Percentiles rank a stretch among this genome's conserved stretches.
Conservation (phyloP, 92 coral and sea anemone species). For the Epizoanthus scotinus region DNA sequence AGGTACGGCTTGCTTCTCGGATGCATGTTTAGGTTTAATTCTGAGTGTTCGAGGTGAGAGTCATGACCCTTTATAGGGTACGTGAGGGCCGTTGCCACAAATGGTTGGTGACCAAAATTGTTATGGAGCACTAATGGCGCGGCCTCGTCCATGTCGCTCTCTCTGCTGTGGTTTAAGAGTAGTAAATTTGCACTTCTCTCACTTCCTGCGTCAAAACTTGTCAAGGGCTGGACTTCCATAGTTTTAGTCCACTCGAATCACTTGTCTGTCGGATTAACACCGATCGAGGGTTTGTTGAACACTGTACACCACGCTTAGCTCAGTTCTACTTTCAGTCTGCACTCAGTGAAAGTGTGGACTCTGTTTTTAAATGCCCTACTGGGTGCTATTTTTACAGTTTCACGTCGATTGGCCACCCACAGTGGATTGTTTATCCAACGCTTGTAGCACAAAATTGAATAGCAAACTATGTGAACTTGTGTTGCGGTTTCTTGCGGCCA, state of each 20-base stretch:
- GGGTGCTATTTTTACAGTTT: conserved; percentile 41
- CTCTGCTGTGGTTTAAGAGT: conserved; percentile 37
- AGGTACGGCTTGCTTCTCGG: conserved; percentile 88
- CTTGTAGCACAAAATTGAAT: conserved; percentile 20
- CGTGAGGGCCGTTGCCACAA: neutral
- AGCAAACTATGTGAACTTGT: neutral
- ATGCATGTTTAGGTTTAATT: conserved; percentile 53
- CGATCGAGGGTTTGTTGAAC: conserved; percentile 15
- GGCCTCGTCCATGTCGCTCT: conserved; percentile 16
- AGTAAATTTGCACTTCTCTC: conserved; percentile 5
- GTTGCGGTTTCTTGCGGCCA: neutral
- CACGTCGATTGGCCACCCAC: conserved; percentile 68
- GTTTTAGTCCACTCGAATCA: neutral
- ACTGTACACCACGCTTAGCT: conserved; percentile 1
- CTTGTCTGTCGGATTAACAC: conserved; percentile 16
- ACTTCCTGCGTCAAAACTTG: conserved; percentile 35
- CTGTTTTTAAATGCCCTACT: conserved; percentile 35
- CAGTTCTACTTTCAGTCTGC: conserved; percentile 22
- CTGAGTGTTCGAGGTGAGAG: conserved; percentile 31
- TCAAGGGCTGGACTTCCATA: conserved; percentile 21
- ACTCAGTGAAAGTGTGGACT: conserved; percentile 14
- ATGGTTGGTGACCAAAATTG: conserved; percentile 12
- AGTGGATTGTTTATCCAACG: conserved; percentile 49
- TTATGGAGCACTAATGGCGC: conserved; percentile 25
- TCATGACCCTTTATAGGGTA: conserved; percentile 39